A percentile compares a stretch with the other conserved stretches of the same genome.
Conservation (phyloP, 2,113 vertebrate genomes). For the Plotosus lineatus region DNA sequence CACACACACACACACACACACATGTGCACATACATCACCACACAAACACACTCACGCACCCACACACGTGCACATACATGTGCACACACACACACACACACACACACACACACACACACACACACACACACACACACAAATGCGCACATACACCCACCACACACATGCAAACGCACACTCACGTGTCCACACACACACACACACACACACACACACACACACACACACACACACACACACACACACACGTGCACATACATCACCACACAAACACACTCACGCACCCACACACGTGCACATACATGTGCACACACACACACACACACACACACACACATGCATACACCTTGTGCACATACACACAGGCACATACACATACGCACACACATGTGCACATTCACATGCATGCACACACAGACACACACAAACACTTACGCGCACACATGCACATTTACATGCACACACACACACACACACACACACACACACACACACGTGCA, state of each 20-base stretch:
- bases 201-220: constrained; percentile 12
- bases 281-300: constrained; percentile 37
- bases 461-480: constrained; percentile 32
- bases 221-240: constrained; percentile 40
- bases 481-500: constrained; percentile 33
- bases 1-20: constrained; percentile 32
- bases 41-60: constrained; percentile 5
- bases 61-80: constrained; percentile 31
- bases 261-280: not conserved
- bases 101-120: constrained; percentile 10
- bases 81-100: not conserved
- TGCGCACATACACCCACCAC: too few relatives aligned
- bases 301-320: constrained; percentile 32
- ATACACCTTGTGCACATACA: too few relatives aligned
- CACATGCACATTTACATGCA: too few relatives aligned
- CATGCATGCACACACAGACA: not conserved
- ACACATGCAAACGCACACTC: constrained; percentile 15
- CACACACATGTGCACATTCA: constrained; percentile 42
- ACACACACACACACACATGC: constrained; percentile 6
- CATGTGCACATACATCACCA: not conserved
- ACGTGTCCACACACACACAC: not conserved
- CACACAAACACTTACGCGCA: not conserved
- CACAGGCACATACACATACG: constrained; percentile 29
- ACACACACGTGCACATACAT: not conserved
- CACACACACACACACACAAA: constrained; percentile 44